These are phyloP conservation scores for Glyphotaelius pellucidus DNA, from an alignment of 2,888 invertebrate species.

Conservation along the genomic window DNA sequence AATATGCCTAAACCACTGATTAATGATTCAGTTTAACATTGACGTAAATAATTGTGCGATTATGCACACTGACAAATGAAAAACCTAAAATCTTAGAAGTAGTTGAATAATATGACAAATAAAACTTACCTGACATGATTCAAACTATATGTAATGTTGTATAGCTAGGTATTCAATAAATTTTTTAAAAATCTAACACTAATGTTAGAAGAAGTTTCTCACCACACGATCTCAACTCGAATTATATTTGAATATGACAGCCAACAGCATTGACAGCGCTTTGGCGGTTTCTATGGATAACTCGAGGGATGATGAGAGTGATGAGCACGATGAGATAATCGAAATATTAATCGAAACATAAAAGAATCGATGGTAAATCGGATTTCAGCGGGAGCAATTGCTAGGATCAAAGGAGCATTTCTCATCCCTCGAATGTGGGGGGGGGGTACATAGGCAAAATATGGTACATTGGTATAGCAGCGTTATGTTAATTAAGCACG, in stretches of 20 bases:
- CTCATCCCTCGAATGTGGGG: too few relatives aligned
- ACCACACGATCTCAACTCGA: neutral
- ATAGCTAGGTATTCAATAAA: neutral
- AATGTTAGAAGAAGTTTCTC: neutral
- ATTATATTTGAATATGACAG: constrained; percentile 2
- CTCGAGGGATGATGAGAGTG: neutral
- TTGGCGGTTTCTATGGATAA: neutral
- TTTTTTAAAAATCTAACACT: neutral
- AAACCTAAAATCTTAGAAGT: neutral
- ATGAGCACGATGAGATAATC: too few relatives aligned
- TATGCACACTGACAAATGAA: neutral
- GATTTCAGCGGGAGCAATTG: too few relatives aligned
- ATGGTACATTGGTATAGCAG: too few relatives aligned
- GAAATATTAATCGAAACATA: too few relatives aligned
- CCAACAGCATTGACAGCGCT: neutral
- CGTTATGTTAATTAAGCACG: too few relatives aligned
- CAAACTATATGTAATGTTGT: neutral
- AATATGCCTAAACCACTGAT: neutral
- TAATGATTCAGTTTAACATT: neutral
- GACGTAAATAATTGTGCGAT: too few relatives aligned
- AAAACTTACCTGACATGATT: constrained; percentile 5
- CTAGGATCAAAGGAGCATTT: too few relatives aligned
- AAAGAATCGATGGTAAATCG: too few relatives aligned
- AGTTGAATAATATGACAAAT: neutral
- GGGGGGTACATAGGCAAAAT: too few relatives aligned